These are phyloP conservation scores for Ochropleura leucogaster DNA, from an alignment of 2,888 invertebrate genomes.

Conservation along the genomic window DNA sequence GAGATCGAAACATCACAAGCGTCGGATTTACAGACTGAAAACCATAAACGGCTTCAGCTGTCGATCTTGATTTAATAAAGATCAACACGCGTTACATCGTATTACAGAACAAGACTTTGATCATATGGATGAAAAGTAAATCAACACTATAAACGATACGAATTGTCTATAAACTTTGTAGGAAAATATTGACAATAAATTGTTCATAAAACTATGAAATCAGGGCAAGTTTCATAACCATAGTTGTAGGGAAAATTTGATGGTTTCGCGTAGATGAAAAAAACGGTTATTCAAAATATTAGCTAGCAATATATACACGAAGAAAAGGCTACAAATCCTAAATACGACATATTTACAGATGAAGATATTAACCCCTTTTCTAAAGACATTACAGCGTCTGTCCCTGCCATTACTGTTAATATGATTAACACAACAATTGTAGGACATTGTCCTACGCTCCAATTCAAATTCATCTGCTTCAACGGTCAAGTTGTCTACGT, in stretches of 20 bases:
- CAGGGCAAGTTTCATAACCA: conserved; percentile 17
- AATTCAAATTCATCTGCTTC: conserved; percentile 45
- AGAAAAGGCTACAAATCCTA: neutral
- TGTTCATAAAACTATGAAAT: conserved; percentile 12
- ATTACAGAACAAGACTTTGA: conserved; percentile 23
- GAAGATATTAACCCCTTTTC: neutral
- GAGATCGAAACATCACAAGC: conserved; percentile 46
- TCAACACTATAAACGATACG: conserved; percentile 12
- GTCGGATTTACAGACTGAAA: conserved; percentile 39
- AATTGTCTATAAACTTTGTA: conserved; percentile 14
- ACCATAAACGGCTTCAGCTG: conserved; percentile 36
- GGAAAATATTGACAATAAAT: conserved; percentile 26
- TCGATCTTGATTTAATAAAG: conserved; percentile 31
- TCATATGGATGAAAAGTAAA: conserved; percentile 36
- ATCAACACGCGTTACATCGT: conserved; percentile 24
- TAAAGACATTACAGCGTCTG: conserved; percentile 13
- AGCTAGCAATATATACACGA: neutral
- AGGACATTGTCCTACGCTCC: conserved; percentile 39
- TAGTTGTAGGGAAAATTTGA: neutral
- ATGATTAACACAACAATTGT: conserved; percentile 37
- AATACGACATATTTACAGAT: neutral
- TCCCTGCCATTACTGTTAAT: conserved; percentile 35
- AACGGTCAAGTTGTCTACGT: conserved; percentile 33
- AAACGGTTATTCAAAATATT: neutral
- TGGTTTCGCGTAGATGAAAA: neutral